phyloP scores from a whole-genome alignment of 2,797 vertebrate species.

The Mus caroli region DNA sequence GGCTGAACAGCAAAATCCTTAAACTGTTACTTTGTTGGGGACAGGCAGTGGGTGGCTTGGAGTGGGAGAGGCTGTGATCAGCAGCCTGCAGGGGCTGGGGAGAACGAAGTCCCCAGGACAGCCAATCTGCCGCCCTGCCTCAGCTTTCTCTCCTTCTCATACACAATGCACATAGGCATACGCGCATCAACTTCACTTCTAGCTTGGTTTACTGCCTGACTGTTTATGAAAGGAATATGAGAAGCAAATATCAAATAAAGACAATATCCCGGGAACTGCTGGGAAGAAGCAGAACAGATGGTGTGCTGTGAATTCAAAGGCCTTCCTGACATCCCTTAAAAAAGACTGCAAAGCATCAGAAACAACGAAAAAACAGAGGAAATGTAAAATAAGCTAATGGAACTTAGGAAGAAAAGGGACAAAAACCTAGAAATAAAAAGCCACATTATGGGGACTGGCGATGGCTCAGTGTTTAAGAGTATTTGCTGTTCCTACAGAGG shows the following conservation, averaged over 20 bases:
- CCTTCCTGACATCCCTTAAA: slow-evolving; percentile 40
- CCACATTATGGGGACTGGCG: neutral
- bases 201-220: neutral
- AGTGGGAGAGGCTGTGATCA: neutral
- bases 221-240: slow-evolving; percentile 7
- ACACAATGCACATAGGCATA: neutral
- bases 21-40: neutral
- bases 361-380: neutral
- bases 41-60: neutral
- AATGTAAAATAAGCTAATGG: slow-evolving; percentile 22
- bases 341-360: neutral
- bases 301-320: slow-evolving; percentile 39
- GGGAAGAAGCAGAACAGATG: slow-evolving; percentile 11
- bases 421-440: slow-evolving; percentile 44
- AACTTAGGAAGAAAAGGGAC: slow-evolving; percentile 21
- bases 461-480: neutral
- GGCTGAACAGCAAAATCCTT: slow-evolving; percentile 19
- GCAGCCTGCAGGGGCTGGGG: neutral
- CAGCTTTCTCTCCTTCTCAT: neutral
- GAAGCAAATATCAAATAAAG: slow-evolving; percentile 41
- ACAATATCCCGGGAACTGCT: slow-evolving; percentile 6
- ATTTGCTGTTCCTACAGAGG: neutral
- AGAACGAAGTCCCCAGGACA: neutral
- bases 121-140: neutral
- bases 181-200: neutral